Evolutionary conservation across 2,888 invertebrate genomes (phyloP).

Genomic region (Hypselothyrea guttata): DNA sequence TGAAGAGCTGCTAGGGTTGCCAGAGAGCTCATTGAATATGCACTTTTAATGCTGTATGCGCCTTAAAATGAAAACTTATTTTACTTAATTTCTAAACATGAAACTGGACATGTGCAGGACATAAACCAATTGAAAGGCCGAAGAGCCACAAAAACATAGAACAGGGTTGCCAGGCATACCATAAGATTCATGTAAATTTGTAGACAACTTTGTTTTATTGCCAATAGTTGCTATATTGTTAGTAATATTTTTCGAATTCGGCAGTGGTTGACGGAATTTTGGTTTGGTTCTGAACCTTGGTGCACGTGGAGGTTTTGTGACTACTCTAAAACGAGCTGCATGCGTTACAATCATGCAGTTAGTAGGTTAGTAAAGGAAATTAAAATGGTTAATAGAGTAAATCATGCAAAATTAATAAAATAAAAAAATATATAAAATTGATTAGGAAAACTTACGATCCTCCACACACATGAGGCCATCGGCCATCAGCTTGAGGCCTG

Average conservation of each 20-base stretch:
- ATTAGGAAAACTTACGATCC: constrained; percentile 87
- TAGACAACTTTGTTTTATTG: background rate
- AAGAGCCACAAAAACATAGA: background rate
- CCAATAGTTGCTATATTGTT: constrained; percentile 11
- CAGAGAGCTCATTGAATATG: background rate
- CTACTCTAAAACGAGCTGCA: constrained; percentile 31
- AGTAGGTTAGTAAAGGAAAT: constrained; percentile 19
- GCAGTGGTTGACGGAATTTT: constrained; percentile 19
- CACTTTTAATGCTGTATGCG: no score
- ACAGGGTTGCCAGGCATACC: constrained; percentile 35
- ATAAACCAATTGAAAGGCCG: no score
- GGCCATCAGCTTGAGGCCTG: constrained; percentile 89
- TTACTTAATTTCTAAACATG: background rate
- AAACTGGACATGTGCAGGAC: background rate
- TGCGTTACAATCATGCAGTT: constrained; percentile 15
- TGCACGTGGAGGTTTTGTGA: constrained; percentile 33
- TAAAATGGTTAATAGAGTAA: constrained; percentile 21
- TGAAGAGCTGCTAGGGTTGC: constrained; percentile 4
- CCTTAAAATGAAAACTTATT: no score
- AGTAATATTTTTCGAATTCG: constrained; percentile 13
- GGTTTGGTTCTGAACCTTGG: constrained; percentile 33
- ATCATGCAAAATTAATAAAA: constrained; percentile 15
- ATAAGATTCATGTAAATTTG: constrained; percentile 22
- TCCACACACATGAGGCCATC: constrained; percentile 94
- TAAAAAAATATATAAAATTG: background rate